These are phyloP conservation scores for Drosophila nasuta DNA, from an alignment of 1,140 invertebrate genomes.

Conservation along the genomic window DNA sequence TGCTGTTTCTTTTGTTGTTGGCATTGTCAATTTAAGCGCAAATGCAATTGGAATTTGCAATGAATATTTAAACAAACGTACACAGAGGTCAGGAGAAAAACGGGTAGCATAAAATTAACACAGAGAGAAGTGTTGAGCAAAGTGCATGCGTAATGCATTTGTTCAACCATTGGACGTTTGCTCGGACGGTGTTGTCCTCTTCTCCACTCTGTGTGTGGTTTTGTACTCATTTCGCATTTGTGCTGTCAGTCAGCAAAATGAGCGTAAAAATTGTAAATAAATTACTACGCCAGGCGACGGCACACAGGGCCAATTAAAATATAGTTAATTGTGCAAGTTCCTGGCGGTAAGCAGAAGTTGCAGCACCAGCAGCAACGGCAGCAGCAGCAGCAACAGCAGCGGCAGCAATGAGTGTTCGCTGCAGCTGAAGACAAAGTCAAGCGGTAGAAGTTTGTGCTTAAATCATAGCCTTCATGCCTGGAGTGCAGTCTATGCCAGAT, in stretches of 20 bases:
- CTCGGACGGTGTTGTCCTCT: no score
- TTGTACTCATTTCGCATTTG: constrained; percentile 35
- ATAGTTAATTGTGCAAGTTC: constrained; percentile 64
- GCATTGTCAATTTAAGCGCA: constrained; percentile 77
- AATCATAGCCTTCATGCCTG: constrained; percentile 59
- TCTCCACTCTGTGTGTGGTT: constrained; percentile 13
- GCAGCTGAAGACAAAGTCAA: constrained; percentile 37
- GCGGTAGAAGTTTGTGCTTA: constrained; percentile 55
- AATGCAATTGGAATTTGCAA: constrained; percentile 79
- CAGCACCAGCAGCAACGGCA: constrained; percentile 1
- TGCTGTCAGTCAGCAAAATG: constrained; percentile 60
- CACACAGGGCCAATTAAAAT: constrained; percentile 57
- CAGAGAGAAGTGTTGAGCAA: constrained; percentile 66
- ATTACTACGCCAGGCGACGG: constrained; percentile 38
- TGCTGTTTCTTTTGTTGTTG: constrained; percentile 53
- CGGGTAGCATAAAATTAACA: constrained; percentile 67
- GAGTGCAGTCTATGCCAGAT: constrained; percentile 58
- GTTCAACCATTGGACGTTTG: constrained; percentile 6
- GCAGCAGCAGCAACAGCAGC: constrained; percentile 10
- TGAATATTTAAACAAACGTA: constrained; percentile 74
- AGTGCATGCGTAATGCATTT: constrained; percentile 74
- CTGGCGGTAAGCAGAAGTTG: constrained; percentile 45
- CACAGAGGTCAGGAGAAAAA: constrained; percentile 38
- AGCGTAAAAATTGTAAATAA: constrained; percentile 65
- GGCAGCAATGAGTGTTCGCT: not conserved